These are phyloP conservation scores for Crenichthys baileyi DNA, from an alignment of 2,797 vertebrate genomes.

Conservation along the genomic window DNA sequence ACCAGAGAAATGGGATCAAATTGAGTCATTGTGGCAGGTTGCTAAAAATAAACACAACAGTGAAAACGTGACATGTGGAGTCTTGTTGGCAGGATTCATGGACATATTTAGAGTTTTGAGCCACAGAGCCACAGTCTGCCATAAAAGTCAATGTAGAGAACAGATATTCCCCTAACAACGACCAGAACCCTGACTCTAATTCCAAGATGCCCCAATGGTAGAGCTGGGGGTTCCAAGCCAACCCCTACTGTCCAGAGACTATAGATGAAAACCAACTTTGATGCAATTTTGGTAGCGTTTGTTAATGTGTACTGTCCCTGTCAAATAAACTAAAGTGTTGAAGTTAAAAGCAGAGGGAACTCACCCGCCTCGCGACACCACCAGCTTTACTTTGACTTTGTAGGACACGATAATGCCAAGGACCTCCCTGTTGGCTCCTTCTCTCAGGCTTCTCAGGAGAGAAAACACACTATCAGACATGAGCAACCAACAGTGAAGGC, in stretches of 20 bases:
- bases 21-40: neutral
- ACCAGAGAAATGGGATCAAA: neutral
- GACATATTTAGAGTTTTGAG: neutral
- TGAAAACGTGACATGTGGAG: too few species aligned
- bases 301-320: neutral
- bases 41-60: neutral
- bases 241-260: neutral
- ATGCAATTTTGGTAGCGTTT: neutral
- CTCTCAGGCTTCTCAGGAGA: constrained; percentile 83
- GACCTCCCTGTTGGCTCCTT: constrained; percentile 94
- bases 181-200: neutral
- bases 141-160: neutral
- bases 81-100: neutral
- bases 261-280: neutral
- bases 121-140: neutral
- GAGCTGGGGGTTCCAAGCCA: neutral
- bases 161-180: neutral
- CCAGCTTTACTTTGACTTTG: constrained; percentile 97
- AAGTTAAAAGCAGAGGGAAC: constrained; percentile 21
- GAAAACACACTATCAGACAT: neutral
- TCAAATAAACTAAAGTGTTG: neutral
- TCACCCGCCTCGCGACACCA: constrained; percentile 95
- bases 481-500: neutral
- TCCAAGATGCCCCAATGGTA: neutral
- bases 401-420: constrained; percentile 96